Evolutionary conservation across 2,797 vertebrate genomes (phyloP), one percentile per base, ranked within the genome.

Genomic region (Monodelphis domestica): DNA sequence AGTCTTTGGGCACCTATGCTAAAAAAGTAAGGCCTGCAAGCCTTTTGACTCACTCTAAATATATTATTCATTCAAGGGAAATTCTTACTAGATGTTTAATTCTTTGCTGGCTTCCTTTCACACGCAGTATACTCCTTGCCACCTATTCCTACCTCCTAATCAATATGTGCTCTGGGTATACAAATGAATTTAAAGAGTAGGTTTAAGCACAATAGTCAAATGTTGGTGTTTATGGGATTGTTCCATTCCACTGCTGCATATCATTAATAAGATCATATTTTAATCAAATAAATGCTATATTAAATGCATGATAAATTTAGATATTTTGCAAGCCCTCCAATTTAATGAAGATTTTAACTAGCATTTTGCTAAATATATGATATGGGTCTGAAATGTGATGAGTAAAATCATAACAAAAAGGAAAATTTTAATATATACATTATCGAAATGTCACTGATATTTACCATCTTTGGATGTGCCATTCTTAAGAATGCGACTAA

Each of bases 181-280:
- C 91, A 7, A 26, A 28, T 70, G 3, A n/a, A 29, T 91, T 54
- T 90, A 90, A 90, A 91, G n/a, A 88, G 21, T 57, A 95, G 63
- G 11, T 33, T 51, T 94, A 88, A 87, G 24, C 53, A 54, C 30
- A 94, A 94, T 57, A 95, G n/a, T 51, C 17, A 89, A 95, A 94
- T 2, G 88, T 50, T n/a, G 56, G 90, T 96, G 91, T 53, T 57
- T 17, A 4, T 88, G 53, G 59, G 55, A 70, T 50, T 50, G 57
- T 38, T 92, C 5, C n/a, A 57, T 89, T 92, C 52, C 89, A 95
- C 55, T 29, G 51, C 30, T 91, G 28, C 93, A 53, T 51, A 54
- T 2, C 93, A 91, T 29, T 78, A 24, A 91, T 89, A 93, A 84
- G 88, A 50, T 90, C 53, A 89, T 53, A 50, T 21, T 70, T 54